phyloP scores from a whole-genome alignment of 2,888 invertebrate genomes.

The Elaeidobius kamerunicus region DNA sequence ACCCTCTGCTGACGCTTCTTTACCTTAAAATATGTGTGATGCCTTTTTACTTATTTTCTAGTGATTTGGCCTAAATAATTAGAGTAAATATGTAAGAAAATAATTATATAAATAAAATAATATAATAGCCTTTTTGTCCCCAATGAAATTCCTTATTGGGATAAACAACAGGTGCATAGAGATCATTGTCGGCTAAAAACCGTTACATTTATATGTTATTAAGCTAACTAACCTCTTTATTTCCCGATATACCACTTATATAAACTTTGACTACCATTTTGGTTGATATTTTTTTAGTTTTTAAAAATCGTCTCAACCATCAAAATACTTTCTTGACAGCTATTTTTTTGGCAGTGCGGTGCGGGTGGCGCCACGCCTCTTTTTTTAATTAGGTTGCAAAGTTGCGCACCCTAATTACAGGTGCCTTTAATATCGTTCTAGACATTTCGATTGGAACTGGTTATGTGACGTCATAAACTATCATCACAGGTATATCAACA shows the following conservation, averaged over 20 bases:
- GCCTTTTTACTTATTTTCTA: too few species aligned
- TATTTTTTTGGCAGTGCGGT: constrained; percentile 32
- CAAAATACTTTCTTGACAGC: constrained; percentile 35
- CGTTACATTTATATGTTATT: too few species aligned
- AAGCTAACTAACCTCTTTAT: constrained; percentile 78
- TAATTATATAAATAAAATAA: too few species aligned
- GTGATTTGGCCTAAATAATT: background rate
- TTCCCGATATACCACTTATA: constrained; percentile 89
- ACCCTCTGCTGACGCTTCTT: constrained; percentile 95
- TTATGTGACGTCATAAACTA: background rate
- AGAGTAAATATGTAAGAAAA: too few species aligned
- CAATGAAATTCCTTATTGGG: too few species aligned
- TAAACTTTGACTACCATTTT: constrained; percentile 88
- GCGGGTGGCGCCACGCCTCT: constrained; percentile 38
- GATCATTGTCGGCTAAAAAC: too few species aligned
- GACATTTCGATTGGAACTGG: background rate
- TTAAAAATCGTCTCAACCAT: constrained; percentile 22
- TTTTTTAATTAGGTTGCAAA: constrained; percentile 4
- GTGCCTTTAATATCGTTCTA: background rate
- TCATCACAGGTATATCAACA: too few species aligned
- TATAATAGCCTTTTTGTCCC: too few species aligned
- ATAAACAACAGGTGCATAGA: too few species aligned
- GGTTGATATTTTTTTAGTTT: constrained; percentile 13
- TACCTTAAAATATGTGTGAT: constrained; percentile 61
- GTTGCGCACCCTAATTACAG: background rate